Evolutionary conservation across 1,140 invertebrate species (phyloP), one percentile per base, ranked within the genome.

Genomic region (Cheumatopsyche charites): DNA sequence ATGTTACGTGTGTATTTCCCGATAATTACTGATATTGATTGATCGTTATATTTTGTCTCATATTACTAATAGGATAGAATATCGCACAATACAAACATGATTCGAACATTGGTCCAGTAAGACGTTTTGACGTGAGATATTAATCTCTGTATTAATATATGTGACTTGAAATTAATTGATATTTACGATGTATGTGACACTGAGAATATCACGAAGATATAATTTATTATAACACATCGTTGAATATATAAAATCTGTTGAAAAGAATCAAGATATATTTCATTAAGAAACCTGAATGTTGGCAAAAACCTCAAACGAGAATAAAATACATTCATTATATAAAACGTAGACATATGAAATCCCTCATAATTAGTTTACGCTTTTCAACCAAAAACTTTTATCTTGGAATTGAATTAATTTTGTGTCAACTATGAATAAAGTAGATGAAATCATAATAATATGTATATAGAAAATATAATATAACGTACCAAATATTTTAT

Each of bases 101-200:
- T 12, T 58, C 55, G 55, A 23, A 58, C 55, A 25, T 25, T 58
- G 25, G 55, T 19, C 23, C 55, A 25, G 17, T 17, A 19, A 17
- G 19, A 12, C 55, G 21, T 23, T 58, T 58, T 58, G 55, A 58
- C 55, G n/a, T 58, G 23, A 25, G 55, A 58, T 21, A 58, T 58
- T 58, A 58, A 58, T 58, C 55, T 11, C 23, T 26, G 55, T 26
- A 58, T 58, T 25, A 58, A 58, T 58, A 58, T 58, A 19, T 58
- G 12, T 36, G 29, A 36, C 9, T 36, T 36, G 9, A 4, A 36
- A 36, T 36, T 36, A 36, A 36, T 36, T 36, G 29, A 36, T 36
- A 36, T 36, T 36, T 36, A 36, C 29, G 29, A 36, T 36, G 29
- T 9, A 36, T 36, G 29, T 36, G 29, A 36, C 29, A 36, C 3